Percentiles rank a stretch among this genome's conserved stretches.
Conservation (phyloP, 2,113 vertebrate genomes). For the Panthera leo region DNA sequence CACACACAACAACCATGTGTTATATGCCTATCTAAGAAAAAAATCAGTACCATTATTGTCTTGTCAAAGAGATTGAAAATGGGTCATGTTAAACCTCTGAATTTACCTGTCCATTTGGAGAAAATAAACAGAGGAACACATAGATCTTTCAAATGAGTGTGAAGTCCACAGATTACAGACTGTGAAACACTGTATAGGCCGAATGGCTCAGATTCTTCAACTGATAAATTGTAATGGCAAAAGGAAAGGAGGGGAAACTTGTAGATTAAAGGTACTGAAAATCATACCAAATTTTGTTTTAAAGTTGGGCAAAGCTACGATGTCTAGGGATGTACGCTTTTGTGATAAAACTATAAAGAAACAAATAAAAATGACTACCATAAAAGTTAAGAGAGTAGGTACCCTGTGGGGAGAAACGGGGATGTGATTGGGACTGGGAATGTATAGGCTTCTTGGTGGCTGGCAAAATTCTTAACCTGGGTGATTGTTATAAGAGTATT, state of each 20-base stretch:
- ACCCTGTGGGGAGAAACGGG: background rate
- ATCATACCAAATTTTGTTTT: background rate
- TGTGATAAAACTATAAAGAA: background rate
- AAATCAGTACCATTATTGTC: background rate
- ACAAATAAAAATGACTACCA: background rate
- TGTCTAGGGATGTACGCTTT: background rate
- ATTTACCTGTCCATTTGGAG: background rate
- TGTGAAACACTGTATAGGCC: background rate
- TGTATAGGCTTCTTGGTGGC: background rate
- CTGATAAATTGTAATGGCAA: background rate
- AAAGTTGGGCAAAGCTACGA: background rate
- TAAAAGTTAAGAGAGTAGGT: background rate
- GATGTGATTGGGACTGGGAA: background rate
- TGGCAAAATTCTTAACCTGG: background rate
- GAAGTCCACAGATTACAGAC: background rate
- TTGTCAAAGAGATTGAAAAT: background rate
- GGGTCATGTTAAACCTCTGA: background rate
- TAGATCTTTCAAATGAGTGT: background rate
- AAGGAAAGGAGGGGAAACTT: background rate
- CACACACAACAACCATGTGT: background rate
- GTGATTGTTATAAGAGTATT: background rate
- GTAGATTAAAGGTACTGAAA: background rate
- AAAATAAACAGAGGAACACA: background rate
- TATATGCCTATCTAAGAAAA: background rate
- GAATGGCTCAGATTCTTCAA: background rate